Percentiles rank a stretch among this genome's conserved stretches.
Evolutionary conservation across 2,888 invertebrate genomes (phyloP).

Genomic region (Catocala nupta): DNA sequence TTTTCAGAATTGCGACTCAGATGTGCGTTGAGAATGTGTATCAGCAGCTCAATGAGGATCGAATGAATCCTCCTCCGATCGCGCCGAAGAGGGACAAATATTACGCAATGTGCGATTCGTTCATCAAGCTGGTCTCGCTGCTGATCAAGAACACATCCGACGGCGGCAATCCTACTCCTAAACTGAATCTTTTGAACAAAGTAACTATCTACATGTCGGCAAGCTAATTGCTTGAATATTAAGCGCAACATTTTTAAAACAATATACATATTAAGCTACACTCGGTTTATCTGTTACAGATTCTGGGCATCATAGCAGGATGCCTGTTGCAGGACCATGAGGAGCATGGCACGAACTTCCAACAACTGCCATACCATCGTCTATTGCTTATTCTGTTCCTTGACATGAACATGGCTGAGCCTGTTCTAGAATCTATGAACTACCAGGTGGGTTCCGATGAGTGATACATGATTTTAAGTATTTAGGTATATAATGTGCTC

Average conservation of each 20-base stretch:
- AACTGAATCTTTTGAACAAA: conserved; percentile 98
- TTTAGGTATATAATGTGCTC: too few species aligned
- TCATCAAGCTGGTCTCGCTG: conserved; percentile 96
- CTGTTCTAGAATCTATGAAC: conserved; percentile 97
- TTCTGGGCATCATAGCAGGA: conserved; percentile 97
- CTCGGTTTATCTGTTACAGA: conserved; percentile 58
- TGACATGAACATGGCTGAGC: conserved; percentile 97
- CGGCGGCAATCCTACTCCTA: conserved; percentile 96
- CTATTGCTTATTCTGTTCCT: conserved; percentile 98
- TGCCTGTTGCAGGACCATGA: conserved; percentile 99
- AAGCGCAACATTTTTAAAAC: too few species aligned
- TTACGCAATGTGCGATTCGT: conserved; percentile 98
- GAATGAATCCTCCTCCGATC: conserved; percentile 88
- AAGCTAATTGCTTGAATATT: too few species aligned
- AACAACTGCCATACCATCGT: conserved; percentile 98
- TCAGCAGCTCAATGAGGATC: conserved; percentile 92
- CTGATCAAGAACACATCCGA: conserved; percentile 98
- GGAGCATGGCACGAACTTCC: conserved; percentile 95
- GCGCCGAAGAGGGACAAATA: conserved; percentile 93
- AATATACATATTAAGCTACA: too few species aligned
- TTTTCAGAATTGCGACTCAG: conserved; percentile 98
- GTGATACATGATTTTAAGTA: too few species aligned
- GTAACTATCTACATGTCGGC: conserved; percentile 68
- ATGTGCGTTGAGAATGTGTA: conserved; percentile 98
- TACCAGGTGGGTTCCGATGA: conserved; percentile 89